Conservation (phyloP, 2,797 vertebrate genomes). For the Eospalax fontanierii region DNA sequence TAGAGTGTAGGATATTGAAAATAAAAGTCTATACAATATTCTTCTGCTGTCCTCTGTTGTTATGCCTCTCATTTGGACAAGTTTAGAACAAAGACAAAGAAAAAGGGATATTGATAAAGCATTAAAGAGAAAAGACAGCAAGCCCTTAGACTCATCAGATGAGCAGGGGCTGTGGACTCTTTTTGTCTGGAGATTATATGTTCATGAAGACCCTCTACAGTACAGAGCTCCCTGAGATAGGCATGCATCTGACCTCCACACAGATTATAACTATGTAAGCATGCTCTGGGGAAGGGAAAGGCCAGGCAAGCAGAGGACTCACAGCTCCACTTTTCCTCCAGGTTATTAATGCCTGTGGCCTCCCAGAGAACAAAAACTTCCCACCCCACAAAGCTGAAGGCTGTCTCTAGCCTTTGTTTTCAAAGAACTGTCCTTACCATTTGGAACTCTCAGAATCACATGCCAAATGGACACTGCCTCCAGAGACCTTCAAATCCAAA, state of each 20-base stretch:
- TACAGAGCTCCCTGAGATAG: neutral
- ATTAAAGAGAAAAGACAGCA: neutral
- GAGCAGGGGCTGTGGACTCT: neutral
- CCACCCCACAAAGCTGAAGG: neutral
- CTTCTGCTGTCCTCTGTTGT: neutral
- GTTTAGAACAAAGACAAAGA: neutral
- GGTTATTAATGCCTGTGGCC: neutral
- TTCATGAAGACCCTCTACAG: neutral
- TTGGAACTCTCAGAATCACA: neutral
- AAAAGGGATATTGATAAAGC: neutral
- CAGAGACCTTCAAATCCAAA: neutral
- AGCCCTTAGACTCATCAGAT: no score
- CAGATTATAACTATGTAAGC: fast-evolving
- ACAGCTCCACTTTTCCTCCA: neutral
- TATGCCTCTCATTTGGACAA: neutral
- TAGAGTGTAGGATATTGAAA: neutral
- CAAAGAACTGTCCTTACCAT: neutral
- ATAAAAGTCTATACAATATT: neutral
- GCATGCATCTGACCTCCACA: neutral
- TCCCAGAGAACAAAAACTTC: neutral
- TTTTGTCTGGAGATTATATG: fast-evolving
- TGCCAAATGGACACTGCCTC: neutral
- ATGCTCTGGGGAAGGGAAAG: neutral
- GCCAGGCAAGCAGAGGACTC: no score
- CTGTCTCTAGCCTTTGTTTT: neutral